Percentiles rank a stretch among this genome's conserved stretches.
These are phyloP conservation scores for Menidia beryllina DNA, from an alignment of 2,113 vertebrate genomes.

Conservation along the genomic window DNA sequence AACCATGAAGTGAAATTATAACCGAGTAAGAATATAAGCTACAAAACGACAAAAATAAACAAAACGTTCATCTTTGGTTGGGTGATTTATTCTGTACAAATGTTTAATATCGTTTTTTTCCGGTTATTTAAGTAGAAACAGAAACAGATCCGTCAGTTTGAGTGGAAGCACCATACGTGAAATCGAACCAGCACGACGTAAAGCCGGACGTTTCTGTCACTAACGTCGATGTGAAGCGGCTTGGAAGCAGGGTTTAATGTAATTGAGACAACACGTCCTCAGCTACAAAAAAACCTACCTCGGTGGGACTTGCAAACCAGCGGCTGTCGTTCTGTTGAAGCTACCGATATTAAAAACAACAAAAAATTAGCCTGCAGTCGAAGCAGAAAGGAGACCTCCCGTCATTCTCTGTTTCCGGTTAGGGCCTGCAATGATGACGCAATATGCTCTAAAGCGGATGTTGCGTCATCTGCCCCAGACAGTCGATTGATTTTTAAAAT, in stretches of 20 bases:
- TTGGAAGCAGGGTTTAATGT: neutral
- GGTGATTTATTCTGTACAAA: too few species aligned
- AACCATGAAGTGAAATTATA: too few species aligned
- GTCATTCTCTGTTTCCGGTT: neutral
- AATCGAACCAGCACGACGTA: neutral
- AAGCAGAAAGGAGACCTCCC: neutral
- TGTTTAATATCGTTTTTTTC: too few species aligned
- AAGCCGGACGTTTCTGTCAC: neutral
- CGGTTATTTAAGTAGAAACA: too few species aligned
- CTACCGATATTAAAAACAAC: neutral
- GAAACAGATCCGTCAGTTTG: too few species aligned
- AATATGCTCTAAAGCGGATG: neutral
- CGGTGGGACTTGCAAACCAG: conserved; percentile 12
- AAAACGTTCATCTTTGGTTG: too few species aligned
- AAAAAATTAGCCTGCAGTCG: neutral
- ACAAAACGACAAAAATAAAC: too few species aligned
- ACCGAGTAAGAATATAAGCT: too few species aligned
- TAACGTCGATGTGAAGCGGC: neutral
- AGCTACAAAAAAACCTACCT: neutral
- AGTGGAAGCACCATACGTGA: too few species aligned
- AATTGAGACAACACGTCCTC: rapidly evolving
- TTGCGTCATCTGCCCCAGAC: neutral
- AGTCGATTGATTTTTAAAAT: too few species aligned
- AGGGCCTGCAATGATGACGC: conserved; percentile 59
- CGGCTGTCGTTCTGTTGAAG: rapidly evolving